phyloP scores from a whole-genome alignment of 2,797 vertebrate species.

The Lithobates sylvaticus region DNA sequence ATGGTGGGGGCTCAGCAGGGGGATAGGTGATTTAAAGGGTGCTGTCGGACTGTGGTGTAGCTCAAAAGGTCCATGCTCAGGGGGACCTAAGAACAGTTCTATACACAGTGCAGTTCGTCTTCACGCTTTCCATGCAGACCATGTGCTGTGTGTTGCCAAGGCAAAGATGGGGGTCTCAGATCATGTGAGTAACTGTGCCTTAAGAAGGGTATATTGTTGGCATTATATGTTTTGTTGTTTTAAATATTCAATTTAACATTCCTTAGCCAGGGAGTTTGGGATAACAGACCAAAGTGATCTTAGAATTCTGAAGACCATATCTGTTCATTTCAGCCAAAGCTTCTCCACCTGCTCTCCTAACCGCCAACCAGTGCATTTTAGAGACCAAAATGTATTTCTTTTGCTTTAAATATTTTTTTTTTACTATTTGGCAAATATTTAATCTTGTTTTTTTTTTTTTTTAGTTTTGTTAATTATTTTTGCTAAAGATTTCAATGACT shows the following conservation, averaged over 20 bases:
- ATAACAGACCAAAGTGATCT: not conserved
- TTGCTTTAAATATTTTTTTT: not conserved
- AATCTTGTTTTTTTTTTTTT: too few relatives aligned
- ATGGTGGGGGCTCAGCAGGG: slow-evolving; percentile 28
- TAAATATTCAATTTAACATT: not conserved
- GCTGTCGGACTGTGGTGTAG: slow-evolving; percentile 42
- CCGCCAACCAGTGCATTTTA: too few relatives aligned
- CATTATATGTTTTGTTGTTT: not conserved
- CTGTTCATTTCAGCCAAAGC: not conserved
- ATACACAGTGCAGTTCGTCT: slow-evolving; percentile 55
- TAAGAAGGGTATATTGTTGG: not conserved
- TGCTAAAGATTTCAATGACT: too few relatives aligned
- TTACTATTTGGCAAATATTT: too few relatives aligned
- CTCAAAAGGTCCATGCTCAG: slow-evolving; percentile 59
- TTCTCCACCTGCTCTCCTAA: too few relatives aligned
- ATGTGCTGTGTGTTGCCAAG: slow-evolving; percentile 66
- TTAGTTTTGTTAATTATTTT: too few relatives aligned
- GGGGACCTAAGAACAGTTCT: slow-evolving; percentile 59
- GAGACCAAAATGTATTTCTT: too few relatives aligned
- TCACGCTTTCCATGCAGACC: slow-evolving; percentile 21
- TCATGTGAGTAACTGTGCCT: slow-evolving; percentile 63
- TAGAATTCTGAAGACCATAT: not conserved
- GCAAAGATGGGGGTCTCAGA: slow-evolving; percentile 54
- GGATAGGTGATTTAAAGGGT: slow-evolving; percentile 66
- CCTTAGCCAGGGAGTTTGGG: not conserved